Conservation (phyloP, 2,113 vertebrate genomes). For the Dendropsophus ebraccatus region DNA sequence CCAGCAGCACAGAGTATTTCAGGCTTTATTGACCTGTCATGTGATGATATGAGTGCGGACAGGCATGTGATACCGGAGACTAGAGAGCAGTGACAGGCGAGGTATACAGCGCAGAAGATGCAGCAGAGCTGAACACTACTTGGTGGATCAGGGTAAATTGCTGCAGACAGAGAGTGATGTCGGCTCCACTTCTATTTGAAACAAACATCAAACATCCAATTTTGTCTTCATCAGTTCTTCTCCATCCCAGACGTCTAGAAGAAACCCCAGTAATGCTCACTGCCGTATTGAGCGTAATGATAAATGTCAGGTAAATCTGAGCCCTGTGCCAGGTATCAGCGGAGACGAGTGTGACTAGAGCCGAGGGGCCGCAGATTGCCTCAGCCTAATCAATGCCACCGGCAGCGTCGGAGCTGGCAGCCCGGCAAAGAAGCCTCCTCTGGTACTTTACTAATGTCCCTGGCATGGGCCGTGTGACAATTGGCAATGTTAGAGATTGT, state of each 20-base stretch:
- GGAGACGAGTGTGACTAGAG: background rate
- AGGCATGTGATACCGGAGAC: no score
- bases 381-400: background rate
- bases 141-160: background rate
- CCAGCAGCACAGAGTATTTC: no score
- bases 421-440: background rate
- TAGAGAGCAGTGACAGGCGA: background rate
- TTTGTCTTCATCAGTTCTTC: constrained; percentile 8
- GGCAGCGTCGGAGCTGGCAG: background rate
- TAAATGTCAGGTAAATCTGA: background rate
- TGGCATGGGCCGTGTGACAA: background rate
- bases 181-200: background rate
- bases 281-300: background rate
- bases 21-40: no score
- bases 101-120: background rate
- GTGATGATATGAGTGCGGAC: no score
- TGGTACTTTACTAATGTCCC: background rate
- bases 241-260: background rate
- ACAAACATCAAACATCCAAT: constrained; percentile 11
- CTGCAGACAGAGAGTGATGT: background rate
- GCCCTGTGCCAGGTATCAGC: background rate
- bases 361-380: background rate
- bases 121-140: background rate
- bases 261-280: background rate
- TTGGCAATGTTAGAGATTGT: background rate